Conservation (phyloP, 2,113 vertebrate species). For the Pygoscelis adeliae region DNA sequence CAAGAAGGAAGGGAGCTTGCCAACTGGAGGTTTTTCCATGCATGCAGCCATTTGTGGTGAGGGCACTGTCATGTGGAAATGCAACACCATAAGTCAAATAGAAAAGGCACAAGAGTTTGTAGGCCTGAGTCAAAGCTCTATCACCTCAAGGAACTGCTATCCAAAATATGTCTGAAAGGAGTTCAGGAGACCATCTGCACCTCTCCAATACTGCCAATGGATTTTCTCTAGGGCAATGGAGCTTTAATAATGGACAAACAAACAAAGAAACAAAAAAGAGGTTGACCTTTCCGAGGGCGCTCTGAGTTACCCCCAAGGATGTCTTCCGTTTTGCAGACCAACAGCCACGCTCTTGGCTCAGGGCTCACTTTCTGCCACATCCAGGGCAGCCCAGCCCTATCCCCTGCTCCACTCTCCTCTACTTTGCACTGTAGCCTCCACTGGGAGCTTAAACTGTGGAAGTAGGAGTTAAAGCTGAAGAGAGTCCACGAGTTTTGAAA, state of each 20-base stretch:
- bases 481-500: neutral
- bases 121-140: neutral
- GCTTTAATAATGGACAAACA: neutral
- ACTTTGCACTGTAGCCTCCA: neutral
- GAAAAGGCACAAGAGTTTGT: neutral
- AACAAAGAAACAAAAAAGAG: neutral
- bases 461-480: neutral
- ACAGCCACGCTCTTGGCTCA: neutral
- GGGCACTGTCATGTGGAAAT: neutral
- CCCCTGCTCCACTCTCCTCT: neutral
- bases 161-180: neutral
- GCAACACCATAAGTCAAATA: neutral
- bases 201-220: neutral
- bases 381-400: neutral
- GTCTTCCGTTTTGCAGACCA: neutral
- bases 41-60: neutral
- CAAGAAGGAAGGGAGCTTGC: neutral
- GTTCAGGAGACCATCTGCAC: neutral
- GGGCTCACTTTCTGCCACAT: neutral
- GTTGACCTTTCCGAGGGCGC: neutral
- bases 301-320: neutral
- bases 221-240: neutral
- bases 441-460: neutral
- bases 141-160: neutral
- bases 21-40: neutral